Evolutionary conservation across 2,888 invertebrate species (phyloP), one percentile per base, ranked within the genome.

Genomic region (Alloplasta piceator): DNA sequence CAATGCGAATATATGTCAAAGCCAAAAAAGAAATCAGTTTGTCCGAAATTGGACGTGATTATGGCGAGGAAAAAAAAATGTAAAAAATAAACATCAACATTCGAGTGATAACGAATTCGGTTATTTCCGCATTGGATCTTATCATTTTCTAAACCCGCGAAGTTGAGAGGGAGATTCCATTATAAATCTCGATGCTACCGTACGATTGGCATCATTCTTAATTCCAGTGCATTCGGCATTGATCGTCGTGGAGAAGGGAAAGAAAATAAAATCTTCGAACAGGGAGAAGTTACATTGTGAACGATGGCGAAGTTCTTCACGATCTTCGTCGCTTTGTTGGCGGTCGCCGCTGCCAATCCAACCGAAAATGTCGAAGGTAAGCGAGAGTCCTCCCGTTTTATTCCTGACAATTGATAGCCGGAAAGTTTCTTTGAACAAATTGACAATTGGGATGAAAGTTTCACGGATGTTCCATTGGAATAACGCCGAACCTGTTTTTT

Each of bases 301-400:
- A 74, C 4, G 41, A 80, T 75, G 67, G 38, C 26, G 7, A 80
- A 63, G 14, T 9, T 71, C 9, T 36, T 75, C 10, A 6, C 75
- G 14, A 14, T 79, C 39, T 9, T 74, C 5, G 50, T 64, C 4
- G 74, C 50, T 6, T 6, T 58, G 0, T 6, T 61, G 16, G 58
- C 50, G 9, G 26, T 50, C n/a, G 64, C 48, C 46, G 43, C 36
- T 1, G 52, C 36, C 1, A 56, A 41, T 7, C 26, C 60, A 0
- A 9, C 39, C 16, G 63, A 74, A 1, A 70, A 58, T 4, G 36
- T 7, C 36, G 56, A 56, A n/a, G 56, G 48, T 56, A 9, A 56
- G 52, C 2, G 10, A 3, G 12, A 41, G 1, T 9, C 7, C 26
- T 26, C 26, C 26, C 26, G 26, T 26, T 26, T 26, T 26, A n/a